Percentiles rank a stretch among this genome's conserved stretches.
These are phyloP conservation scores for Eulimnadia texana DNA, from an alignment of 1,140 invertebrate species.

Conservation along the genomic window DNA sequence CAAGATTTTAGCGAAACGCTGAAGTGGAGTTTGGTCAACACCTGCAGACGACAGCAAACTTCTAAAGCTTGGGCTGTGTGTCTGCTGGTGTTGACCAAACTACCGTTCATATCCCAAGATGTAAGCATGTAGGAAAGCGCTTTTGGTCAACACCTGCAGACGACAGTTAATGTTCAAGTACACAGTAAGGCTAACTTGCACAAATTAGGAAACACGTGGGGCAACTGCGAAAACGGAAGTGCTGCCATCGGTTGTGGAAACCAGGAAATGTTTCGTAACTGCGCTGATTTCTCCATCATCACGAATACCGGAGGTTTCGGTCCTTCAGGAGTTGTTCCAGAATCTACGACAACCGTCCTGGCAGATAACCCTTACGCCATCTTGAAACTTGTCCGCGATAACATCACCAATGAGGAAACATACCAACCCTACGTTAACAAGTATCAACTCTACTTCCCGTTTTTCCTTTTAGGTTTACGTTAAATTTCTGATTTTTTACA, in stretches of 20 bases:
- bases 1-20: too few species aligned
- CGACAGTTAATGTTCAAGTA: too few species aligned
- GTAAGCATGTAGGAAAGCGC: too few species aligned
- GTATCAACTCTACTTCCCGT: neutral
- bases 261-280: slow-evolving; percentile 76
- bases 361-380: slow-evolving; percentile 5
- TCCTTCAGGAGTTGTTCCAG: neutral
- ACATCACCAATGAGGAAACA: neutral
- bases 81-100: too few species aligned
- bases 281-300: slow-evolving; percentile 49
- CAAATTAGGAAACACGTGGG: slow-evolving; percentile 28
- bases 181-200: too few species aligned
- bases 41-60: too few species aligned
- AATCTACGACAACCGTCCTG: neutral
- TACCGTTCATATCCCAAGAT: too few species aligned
- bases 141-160: too few species aligned
- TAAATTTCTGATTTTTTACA: neutral
- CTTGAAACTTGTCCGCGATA: neutral
- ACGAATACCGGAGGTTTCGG: slow-evolving; percentile 12
- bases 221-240: slow-evolving; percentile 25
- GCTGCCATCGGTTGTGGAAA: slow-evolving; percentile 50
- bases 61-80: too few species aligned
- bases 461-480: neutral
- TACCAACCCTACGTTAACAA: neutral
- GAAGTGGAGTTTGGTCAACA: too few species aligned